Evolutionary conservation across 2,113 vertebrate species (phyloP), one percentile per base, ranked within the genome.

Genomic region (Plecturocebus donacophilus): DNA sequence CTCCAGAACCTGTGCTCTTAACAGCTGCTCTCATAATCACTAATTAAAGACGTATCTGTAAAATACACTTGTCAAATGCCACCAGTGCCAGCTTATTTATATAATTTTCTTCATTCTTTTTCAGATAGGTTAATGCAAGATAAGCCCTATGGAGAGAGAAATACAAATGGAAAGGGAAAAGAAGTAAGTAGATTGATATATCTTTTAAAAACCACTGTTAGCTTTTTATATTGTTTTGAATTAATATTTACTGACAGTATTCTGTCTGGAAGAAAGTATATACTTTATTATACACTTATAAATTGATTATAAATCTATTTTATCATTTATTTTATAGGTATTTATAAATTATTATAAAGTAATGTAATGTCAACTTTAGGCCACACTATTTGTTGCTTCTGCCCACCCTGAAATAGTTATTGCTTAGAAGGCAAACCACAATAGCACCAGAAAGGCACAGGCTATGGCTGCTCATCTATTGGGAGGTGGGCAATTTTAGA

Each of bases 181-280:
- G 13, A 8, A 40, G 97, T 98, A 97, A 97, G 96, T 97, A 91
- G 52, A 87, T 58, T 54, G 77, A 68, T 45, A 68, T 38, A 83
- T 64, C 32, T n/a, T 82, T 97, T 95, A 79, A 93, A 96, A 88
- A 52, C 11, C 23, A 58, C 47, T 54, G 23, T 86, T 96, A 87
- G 35, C 23, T 45, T 88, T 97, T 97, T 96, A 52, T 9, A 77
- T 94, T 91, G 14, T 70, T 97, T 88, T 90, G 27, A 92, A 64
- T 84, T 76, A 49, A 68, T 38, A 32, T 93, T 92, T 90, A 61
- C 38, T 82, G 35, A 85, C 3, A 84, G 30, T 52, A 38, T 91
- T 91, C n/a, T 95, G n/a, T 75, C 75, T 94, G 61, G 45, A 95
- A 45, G n/a, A 82, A 75, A 91, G 42, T 25, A 92, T 68, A 58